Percentiles rank a stretch among this genome's conserved stretches.
These are phyloP conservation scores for Polydrusus pterygomalis DNA, from an alignment of 2,888 invertebrate species.

Conservation along the genomic window DNA sequence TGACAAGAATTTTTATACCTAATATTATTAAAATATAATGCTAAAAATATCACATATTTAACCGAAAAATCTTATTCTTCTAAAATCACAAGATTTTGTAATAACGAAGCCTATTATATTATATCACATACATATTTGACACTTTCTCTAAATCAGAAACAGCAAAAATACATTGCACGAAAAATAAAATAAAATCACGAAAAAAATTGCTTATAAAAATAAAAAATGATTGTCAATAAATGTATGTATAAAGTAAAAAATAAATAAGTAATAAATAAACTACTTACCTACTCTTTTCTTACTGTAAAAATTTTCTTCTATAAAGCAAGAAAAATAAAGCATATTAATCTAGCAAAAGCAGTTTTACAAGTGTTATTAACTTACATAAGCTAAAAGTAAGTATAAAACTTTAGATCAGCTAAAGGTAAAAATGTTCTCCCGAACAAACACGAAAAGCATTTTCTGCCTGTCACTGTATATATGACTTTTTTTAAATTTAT, in stretches of 20 bases:
- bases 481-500: too few relatives aligned
- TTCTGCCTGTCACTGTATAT: too few relatives aligned
- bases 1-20: too few relatives aligned
- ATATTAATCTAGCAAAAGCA: conserved; percentile 8
- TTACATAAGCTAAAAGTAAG: conserved; percentile 6
- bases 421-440: too few relatives aligned
- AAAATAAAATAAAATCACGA: conserved; percentile 14
- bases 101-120: neutral
- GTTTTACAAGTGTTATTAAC: neutral
- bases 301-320: neutral
- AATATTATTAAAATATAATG: neutral
- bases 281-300: neutral
- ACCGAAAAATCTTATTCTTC: neutral
- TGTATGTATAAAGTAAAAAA: too few relatives aligned
- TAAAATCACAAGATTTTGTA: conserved; percentile 19
- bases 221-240: neutral
- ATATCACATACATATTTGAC: conserved; percentile 1
- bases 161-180: conserved; percentile 13
- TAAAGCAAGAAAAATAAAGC: neutral
- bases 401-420: conserved; percentile 6
- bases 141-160: neutral
- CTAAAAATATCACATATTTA: neutral
- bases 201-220: neutral
- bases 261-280: neutral
- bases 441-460: too few relatives aligned